These are phyloP conservation scores for Diglossa cyanea DNA, from an alignment of 2,797 vertebrate genomes.

Conservation along the genomic window DNA sequence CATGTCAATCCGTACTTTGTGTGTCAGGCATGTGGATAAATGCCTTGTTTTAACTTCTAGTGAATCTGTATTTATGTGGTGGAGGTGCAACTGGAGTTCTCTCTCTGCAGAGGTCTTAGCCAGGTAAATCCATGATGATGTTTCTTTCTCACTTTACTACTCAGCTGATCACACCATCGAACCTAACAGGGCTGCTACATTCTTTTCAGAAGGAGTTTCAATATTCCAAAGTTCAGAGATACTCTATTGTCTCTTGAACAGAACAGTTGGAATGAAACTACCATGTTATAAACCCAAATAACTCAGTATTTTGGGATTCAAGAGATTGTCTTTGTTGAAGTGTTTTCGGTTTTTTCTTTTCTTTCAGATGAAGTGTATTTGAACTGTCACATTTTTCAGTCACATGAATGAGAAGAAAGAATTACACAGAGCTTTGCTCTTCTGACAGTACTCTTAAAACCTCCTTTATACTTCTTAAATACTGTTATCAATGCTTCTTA, in stretches of 20 bases:
- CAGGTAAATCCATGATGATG: too few species aligned
- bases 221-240: background rate
- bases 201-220: background rate
- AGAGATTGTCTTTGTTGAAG: background rate
- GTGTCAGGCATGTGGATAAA: background rate
- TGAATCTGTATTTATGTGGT: background rate
- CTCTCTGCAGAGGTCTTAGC: background rate
- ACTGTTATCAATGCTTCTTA: background rate
- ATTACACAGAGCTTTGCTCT: background rate
- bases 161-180: background rate
- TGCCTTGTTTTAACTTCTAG: background rate
- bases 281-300: background rate
- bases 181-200: fast-evolving
- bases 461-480: background rate
- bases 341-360: background rate
- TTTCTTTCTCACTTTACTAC: background rate
- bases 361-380: background rate
- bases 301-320: background rate
- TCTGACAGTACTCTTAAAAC: background rate
- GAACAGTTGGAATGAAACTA: background rate
- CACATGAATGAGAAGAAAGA: background rate
- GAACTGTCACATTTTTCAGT: background rate
- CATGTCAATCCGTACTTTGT: fast-evolving
- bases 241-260: background rate
- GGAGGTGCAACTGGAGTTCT: background rate